Evolutionary conservation across 2,888 invertebrate genomes (phyloP).

Genomic region (Drosophila niveifrons): DNA sequence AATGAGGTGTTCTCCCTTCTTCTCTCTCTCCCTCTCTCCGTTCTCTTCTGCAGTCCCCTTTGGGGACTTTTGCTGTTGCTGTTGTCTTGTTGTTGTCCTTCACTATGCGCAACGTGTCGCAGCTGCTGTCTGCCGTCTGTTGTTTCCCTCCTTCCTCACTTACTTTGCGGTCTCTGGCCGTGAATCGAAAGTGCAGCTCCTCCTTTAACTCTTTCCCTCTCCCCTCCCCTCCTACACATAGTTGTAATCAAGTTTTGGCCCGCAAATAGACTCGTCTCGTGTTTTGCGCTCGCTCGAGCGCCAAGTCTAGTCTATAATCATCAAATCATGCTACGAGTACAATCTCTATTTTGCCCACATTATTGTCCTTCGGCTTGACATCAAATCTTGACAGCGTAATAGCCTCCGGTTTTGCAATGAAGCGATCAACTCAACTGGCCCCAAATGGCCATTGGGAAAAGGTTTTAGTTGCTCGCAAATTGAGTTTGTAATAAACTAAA

Average conservation of each 20-base stretch:
- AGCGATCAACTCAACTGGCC: conserved; percentile 27
- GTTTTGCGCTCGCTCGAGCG: conserved; percentile 69
- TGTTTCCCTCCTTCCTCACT: neutral
- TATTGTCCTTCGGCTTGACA: conserved; percentile 54
- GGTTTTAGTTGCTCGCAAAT: conserved; percentile 4
- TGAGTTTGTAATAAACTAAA: neutral
- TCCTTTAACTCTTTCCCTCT: neutral
- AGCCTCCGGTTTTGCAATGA: conserved; percentile 48
- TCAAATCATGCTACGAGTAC: conserved; percentile 63
- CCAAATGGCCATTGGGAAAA: conserved; percentile 9
- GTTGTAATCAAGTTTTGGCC: conserved; percentile 72
- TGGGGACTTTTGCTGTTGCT: neutral
- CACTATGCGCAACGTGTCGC: conserved; percentile 65
- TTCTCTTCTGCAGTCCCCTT: neutral
- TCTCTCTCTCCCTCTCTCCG: too few species aligned
- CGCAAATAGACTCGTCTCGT: conserved; percentile 72
- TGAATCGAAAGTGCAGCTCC: conserved; percentile 67
- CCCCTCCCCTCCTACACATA: neutral
- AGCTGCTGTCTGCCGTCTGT: conserved; percentile 39
- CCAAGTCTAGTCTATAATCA: conserved; percentile 81
- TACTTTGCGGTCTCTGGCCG: conserved; percentile 64
- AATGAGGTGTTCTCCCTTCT: conserved; percentile 23
- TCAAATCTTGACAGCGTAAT: conserved; percentile 72
- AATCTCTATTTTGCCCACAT: conserved; percentile 46
- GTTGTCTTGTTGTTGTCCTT: conserved; percentile 23